Evolutionary conservation across 2,113 vertebrate species (phyloP), one percentile per base, ranked within the genome.

Genomic region (Gadus macrocephalus): DNA sequence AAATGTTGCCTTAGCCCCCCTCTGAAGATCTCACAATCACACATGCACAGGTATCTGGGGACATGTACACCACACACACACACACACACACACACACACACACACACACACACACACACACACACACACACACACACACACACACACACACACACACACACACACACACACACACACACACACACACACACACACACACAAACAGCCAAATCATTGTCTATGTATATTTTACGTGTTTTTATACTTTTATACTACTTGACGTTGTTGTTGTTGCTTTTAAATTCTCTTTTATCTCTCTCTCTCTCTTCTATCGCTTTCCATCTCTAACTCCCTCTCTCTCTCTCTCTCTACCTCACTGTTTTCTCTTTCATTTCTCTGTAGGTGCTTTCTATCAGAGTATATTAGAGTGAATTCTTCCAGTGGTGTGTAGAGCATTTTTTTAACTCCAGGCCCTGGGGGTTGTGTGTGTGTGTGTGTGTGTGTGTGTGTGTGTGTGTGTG

Each of bases 151-250:
- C 20, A 20, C 20, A 20, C 20, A 20, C 20, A 20, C 20, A 20
- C 20, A 20, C 1, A 20, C 20, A 20, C 1, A 20, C 20, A 20
- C 20, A 20, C 20, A 20, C 49, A 71, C 53, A 42, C 70, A 59
- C 27, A 66, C 62, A 71, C 70, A 67, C 49, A 49, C 73, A 58
- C 55, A 55, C 53, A n/a, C n/a, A n/a, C n/a, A n/a, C n/a, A n/a
- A n/a, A 15, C 12, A 55, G 12, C 12, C 53, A 55, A 14, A 55
- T 15, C 53, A 2, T 3, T 55, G 14, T 55, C 53, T 3, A 55
- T 55, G 53, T 55, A 16, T 16, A 55, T 12, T 15, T 35, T 4
- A 35, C 4, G 31, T 35, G 6, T 35, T 35, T 35, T 35, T 35
- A 35, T 35, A 35, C 4, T 35, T 35, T 35, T 35, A 35, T 35